Evolutionary conservation across 2,113 vertebrate species (phyloP), one percentile per base, ranked within the genome.

Genomic region (Hypocryptadius cinnamomeus): DNA sequence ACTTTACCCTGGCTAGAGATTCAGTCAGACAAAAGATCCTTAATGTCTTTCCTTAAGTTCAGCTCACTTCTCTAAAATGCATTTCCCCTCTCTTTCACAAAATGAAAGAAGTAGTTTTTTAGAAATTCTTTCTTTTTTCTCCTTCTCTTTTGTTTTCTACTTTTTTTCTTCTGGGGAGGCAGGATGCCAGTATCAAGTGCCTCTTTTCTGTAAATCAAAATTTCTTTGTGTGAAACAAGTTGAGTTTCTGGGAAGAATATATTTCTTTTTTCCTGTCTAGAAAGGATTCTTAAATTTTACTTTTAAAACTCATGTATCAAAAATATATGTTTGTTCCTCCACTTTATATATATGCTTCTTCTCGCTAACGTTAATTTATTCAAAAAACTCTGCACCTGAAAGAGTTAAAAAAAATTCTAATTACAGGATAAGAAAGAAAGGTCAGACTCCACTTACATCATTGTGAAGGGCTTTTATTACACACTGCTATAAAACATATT

Each of bases 321-420:
- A 94, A 87, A 87, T 76, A 79, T 57, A 42, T 57, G 56, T 61
- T 92, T 64, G 28, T 33, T 74, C 73, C 76, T 85, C 9, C 10
- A 51, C 39, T 31, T 50, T 77, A 33, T 48, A 86, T 69, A 85
- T 71, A 47, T 64, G 64, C 77, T 93, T 66, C 25, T 47, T 74
- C 77, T 89, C 76, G 20, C n/a, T 71, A 89, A 71, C 68, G 65
- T 89, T 81, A 96, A 93, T 97, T 96, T 97, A 95, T 87, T 94
- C 73, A 89, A 87, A 83, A 94, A 91, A 78, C 39, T 83, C 60
- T 50, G 63, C 44, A 56, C 95, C 96, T 96, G 79, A 96, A 97
- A 96, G 91, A 96, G 82, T 97, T 97, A 94, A 96, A 94, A 96
- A 90, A 96, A 96, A 97, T 97, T 96, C 91, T 97, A 97, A 97